Percentiles rank a stretch among this genome's conserved stretches.
phyloP scores from a whole-genome alignment of 2,797 vertebrate species.

The Cyprinodon diabolis region DNA sequence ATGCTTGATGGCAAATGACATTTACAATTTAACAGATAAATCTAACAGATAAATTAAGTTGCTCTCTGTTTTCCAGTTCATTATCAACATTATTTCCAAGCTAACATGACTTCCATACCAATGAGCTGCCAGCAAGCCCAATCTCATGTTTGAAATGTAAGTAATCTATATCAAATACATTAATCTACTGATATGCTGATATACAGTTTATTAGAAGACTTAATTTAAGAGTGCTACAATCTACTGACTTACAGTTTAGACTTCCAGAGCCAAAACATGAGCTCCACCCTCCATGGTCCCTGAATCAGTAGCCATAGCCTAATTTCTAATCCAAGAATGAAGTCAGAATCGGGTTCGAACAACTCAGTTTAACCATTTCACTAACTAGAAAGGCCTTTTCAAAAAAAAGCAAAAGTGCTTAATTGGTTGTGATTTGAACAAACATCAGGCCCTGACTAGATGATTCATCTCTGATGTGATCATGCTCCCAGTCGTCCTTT shows the following conservation, averaged over 20 bases:
- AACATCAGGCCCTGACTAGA: conserved; percentile 35
- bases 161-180: background rate
- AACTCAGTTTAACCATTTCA: background rate
- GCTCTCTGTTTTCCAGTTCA: background rate
- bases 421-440: conserved; percentile 34
- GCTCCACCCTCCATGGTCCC: too few species aligned
- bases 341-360: background rate
- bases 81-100: background rate
- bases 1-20: background rate
- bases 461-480: conserved; percentile 32
- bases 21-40: background rate
- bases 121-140: background rate
- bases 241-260: background rate
- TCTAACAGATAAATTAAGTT: too few species aligned
- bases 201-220: background rate
- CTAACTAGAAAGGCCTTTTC: conserved; percentile 5
- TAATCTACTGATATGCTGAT: background rate
- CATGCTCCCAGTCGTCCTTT: conserved; percentile 20
- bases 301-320: background rate
- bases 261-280: background rate
- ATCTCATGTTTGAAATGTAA: background rate
- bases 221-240: background rate
- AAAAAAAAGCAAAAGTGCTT: conserved; percentile 24
- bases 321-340: background rate
- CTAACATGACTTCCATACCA: background rate